phyloP scores from a whole-genome alignment of 2,797 vertebrate genomes.

The Cygnus olor region DNA sequence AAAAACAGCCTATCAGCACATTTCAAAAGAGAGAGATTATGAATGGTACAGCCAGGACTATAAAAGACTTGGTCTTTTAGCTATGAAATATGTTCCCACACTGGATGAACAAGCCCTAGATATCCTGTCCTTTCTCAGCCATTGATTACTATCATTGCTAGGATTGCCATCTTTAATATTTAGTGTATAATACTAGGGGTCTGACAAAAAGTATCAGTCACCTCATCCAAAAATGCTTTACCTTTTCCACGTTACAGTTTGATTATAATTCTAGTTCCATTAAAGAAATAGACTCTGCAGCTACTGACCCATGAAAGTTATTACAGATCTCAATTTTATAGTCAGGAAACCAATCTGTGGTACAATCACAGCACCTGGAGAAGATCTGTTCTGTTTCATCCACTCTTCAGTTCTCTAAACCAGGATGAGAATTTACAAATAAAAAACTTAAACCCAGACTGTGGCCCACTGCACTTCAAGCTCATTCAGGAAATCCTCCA shows the following conservation, averaged over 20 bases:
- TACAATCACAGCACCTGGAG: neutral
- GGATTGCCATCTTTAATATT: neutral
- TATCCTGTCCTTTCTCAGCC: neutral
- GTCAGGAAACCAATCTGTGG: neutral
- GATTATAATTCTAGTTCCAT: constrained; percentile 17
- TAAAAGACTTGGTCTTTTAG: neutral
- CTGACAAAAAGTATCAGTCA: neutral
- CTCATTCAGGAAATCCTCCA: neutral
- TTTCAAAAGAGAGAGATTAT: neutral
- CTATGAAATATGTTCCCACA: neutral
- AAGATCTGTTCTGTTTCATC: neutral
- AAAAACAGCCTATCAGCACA: neutral
- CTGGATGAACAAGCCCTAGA: neutral
- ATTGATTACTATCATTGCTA: neutral
- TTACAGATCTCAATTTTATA: constrained; percentile 26
- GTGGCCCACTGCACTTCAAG: neutral
- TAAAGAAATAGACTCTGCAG: neutral
- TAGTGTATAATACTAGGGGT: neutral
- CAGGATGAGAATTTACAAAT: constrained; percentile 7
- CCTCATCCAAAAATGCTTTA: constrained; percentile 24
- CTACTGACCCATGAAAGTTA: constrained; percentile 40
- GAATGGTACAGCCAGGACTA: neutral
- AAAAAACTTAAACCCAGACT: constrained; percentile 10
- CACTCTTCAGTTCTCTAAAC: neutral
- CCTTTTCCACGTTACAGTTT: constrained; percentile 18